phyloP scores from a whole-genome alignment of 2,113 vertebrate species.

The Carassius auratus region DNA sequence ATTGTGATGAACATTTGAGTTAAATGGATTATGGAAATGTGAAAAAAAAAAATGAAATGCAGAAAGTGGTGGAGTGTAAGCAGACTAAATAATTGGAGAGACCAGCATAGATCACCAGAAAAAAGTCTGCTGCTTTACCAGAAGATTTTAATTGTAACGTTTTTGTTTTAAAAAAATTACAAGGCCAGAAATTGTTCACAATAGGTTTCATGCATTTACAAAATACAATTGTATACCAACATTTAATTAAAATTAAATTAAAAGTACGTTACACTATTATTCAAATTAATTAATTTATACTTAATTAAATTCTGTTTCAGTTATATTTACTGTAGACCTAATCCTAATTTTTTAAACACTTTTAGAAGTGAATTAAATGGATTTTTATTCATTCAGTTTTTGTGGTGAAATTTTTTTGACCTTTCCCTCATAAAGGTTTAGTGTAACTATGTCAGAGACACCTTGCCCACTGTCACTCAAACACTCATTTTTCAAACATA shows the following conservation, averaged over 20 bases:
- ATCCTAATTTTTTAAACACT: too few species aligned
- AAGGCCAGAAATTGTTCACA: not conserved
- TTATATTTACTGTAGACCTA: too few species aligned
- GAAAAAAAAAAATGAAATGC: not conserved
- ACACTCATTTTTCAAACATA: not conserved
- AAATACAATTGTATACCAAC: too few species aligned
- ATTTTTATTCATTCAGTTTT: too few species aligned
- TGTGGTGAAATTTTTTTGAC: not conserved
- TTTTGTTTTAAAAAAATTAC: not conserved
- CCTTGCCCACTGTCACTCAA: slow-evolving; percentile 2
- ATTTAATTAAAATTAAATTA: too few species aligned
- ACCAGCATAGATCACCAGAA: not conserved
- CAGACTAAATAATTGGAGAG: not conserved
- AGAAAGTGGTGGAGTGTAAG: not conserved
- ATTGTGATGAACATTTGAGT: not conserved
- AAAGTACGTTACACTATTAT: too few species aligned
- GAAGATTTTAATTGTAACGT: not conserved
- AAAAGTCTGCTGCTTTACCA: not conserved
- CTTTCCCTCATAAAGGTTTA: not conserved
- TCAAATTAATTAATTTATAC: too few species aligned
- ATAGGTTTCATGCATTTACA: not conserved
- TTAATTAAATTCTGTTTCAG: too few species aligned
- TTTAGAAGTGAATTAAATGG: too few species aligned
- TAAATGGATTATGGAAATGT: not conserved
- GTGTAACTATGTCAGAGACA: not conserved